Base-by-base conservation (phyloP, 2,113 vertebrate genomes). In the Chamaetylas fuelleborni region DNA sequence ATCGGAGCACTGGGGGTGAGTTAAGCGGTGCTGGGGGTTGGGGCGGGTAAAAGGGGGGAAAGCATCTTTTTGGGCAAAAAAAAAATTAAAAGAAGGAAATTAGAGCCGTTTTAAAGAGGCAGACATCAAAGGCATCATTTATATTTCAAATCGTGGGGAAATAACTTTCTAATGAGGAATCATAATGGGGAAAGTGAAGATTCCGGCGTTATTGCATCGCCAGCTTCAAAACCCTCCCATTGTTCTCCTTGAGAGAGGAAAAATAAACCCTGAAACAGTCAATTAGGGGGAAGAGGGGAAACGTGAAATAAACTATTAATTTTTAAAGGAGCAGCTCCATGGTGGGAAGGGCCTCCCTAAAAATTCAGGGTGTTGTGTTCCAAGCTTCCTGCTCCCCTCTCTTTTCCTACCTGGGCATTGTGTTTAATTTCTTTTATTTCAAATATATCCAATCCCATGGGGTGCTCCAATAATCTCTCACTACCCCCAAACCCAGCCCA, bases 111-210 rank as follows among this genome's bases (percentile, higher is more conserved):
- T 91, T 9, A 62, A 85, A 89, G 95, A 74, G 0, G 14, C 94
- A 76, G 92, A 89, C 94, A 96, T 98, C 96, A 98, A 98, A 98
- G 94, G 80, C 92, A 79, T 95, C 57, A 65, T 96, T 97, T 96
- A 96, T 96, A 91, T 97, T 97, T 97, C 90, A 95, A 97, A 98
- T 98, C 60, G 31, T 34, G 79, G 85, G 83, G 92, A 98, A 97
- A 97, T 97, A 96, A 97, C 94, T 97, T 97, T 96, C 90, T 97
- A 98, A 98, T 97, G 96, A 98, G 97, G 96, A 96, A 95, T 94
- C 94, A 67, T 28, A 92, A 94, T 19, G 50, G 87, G 85, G 94
- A 94, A 87, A 69, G 62, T 56, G 92, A 96, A 96, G 95, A 81
- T 54, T 90, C 71, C 1, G n/a, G 90, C 13, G 9, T 93, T 95